phyloP scores from a whole-genome alignment of 2,797 vertebrate genomes.

The Myripristis murdjan region DNA sequence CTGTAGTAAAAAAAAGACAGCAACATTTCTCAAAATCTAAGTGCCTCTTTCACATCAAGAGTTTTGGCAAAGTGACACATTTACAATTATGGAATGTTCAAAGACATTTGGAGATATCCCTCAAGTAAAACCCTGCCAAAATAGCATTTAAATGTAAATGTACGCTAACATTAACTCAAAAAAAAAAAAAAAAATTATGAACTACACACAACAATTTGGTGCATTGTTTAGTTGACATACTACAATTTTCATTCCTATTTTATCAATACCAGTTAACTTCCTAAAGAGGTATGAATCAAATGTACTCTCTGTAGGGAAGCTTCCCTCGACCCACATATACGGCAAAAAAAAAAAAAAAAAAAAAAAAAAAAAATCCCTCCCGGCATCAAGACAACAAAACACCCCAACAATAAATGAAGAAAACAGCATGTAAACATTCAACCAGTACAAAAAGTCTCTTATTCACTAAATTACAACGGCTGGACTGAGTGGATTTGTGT shows the following conservation, averaged over 20 bases:
- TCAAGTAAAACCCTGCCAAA: conserved; percentile 46
- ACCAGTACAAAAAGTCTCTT: conserved; percentile 30
- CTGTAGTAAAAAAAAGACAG: conserved; percentile 48
- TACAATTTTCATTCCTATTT: conserved; percentile 59
- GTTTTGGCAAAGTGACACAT: conserved; percentile 60
- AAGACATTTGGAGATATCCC: conserved; percentile 36
- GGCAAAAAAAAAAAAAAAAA: too few species aligned
- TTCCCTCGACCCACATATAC: conserved; percentile 16
- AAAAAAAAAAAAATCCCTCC: conserved; percentile 28
- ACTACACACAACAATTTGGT: conserved; percentile 31
- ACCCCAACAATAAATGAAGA: conserved; percentile 51
- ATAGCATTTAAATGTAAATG: conserved; percentile 31
- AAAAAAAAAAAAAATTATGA: conserved; percentile 32
- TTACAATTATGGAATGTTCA: conserved; percentile 67
- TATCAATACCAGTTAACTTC: conserved; percentile 49
- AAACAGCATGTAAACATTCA: conserved; percentile 76
- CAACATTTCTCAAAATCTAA: conserved; percentile 45
- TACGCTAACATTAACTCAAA: background rate
- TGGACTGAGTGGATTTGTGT: conserved; percentile 48
- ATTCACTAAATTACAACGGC: conserved; percentile 43
- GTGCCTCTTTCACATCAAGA: conserved; percentile 49
- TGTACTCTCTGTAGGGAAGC: conserved; percentile 32
- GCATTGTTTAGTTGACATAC: conserved; percentile 24
- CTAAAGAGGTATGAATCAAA: conserved; percentile 19
- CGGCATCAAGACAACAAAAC: conserved; percentile 48